Base-by-base conservation (phyloP, 2,113 vertebrate genomes). In the Tricholaema leucomelas region DNA sequence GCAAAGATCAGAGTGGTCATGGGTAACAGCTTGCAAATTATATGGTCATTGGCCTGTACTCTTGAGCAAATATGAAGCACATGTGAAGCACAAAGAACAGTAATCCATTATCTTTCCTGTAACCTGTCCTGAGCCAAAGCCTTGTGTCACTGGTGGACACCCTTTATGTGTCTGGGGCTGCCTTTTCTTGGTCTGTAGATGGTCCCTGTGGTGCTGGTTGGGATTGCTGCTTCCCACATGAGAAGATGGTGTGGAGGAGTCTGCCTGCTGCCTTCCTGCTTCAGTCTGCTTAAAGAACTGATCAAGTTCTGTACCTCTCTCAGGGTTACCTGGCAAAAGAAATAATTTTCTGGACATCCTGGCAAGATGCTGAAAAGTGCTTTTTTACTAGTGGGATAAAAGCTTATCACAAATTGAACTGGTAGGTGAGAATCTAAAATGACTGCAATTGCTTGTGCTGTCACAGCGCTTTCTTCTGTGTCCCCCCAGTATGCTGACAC, bases 341-440 rank as follows among this genome's bases (percentile, higher is more conserved):
- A 84, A 56, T 55, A 82, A 63, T 40, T 54, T 66, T 71, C 54
- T 71, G 33, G 66, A 54, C 46, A 59, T 36, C 54, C 48, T 66
- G 55, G 70, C 79, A 93, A 79, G 71, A 58, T 38, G 30, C 61
- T 79, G 58, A 71, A 87, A 55, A 3, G 5, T 17, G 12, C 30
- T 66, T 82, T 76, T 63, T 76, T 38, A 33, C 28, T 59, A 17
- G 61, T 23, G 42, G 8, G 24, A n/a, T 33, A 10, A 85, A 42
- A 54, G 65, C 35, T 89, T 31, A 54, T 74, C 74, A 13, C 24
- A 33, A 56, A 8, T 20, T 48, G 42, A 48, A 6, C 12, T 56
- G 66, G 55, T 81, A 63, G 56, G 40, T 80, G 65, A 85, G 70
- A 81, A 78, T 50, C 56, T 71, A 74, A 81, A 89, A 66, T 61